A percentile compares a stretch with the other conserved stretches of the same genome.
These are phyloP conservation scores for Lasioglossum oenotherae DNA, from an alignment of 2,888 invertebrate genomes.

Conservation along the genomic window DNA sequence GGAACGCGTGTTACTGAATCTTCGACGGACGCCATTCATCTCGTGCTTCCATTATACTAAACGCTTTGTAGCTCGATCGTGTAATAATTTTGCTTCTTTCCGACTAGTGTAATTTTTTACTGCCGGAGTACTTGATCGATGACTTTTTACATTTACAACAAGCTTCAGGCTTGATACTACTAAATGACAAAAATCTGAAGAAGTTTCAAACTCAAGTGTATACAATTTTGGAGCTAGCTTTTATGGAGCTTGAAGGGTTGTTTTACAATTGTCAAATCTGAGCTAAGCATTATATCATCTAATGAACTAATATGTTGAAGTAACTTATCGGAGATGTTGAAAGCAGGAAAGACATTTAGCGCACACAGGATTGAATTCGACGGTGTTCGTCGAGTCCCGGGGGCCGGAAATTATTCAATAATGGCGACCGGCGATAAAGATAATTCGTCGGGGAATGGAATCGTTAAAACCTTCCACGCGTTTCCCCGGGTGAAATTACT, in stretches of 20 bases:
- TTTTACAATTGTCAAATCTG: background rate
- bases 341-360: background rate
- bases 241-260: background rate
- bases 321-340: background rate
- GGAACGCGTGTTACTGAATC: slow-evolving; percentile 29
- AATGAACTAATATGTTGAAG: background rate
- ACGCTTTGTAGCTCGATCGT: background rate
- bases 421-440: background rate
- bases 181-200: background rate
- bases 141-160: background rate
- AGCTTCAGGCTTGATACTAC: background rate
- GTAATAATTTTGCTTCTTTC: background rate
- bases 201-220: background rate
- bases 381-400: background rate
- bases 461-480: slow-evolving; percentile 9
- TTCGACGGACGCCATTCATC: slow-evolving; percentile 1
- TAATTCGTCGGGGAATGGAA: background rate
- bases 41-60: background rate
- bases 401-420: slow-evolving; percentile 29
- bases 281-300: background rate
- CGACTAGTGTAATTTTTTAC: background rate
- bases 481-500: slow-evolving; percentile 26
- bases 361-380: background rate
- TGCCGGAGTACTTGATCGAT: background rate
- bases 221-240: background rate